phyloP scores from a whole-genome alignment of 2,888 invertebrate species.

The Spilosoma lubricipeda region DNA sequence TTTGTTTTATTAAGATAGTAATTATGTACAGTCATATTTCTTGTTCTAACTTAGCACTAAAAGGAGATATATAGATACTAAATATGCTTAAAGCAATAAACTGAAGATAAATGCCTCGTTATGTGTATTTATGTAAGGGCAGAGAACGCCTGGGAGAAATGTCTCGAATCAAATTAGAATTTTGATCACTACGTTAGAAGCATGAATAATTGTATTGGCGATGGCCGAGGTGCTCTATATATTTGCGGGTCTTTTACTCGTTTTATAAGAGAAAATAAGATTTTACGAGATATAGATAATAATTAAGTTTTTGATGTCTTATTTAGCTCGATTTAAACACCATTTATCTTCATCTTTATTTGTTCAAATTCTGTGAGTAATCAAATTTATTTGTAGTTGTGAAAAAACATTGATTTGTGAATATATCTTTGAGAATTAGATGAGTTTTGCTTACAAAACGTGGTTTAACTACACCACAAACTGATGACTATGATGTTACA shows the following conservation, averaged over 20 bases:
- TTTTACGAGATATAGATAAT: not conserved
- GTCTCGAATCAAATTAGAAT: conserved; percentile 19
- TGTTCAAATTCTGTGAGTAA: not conserved
- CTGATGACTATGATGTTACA: too few relatives aligned
- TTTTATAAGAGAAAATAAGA: conserved; percentile 4
- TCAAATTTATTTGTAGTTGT: not conserved
- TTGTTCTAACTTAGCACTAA: not conserved
- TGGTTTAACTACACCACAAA: too few relatives aligned
- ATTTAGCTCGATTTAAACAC: not conserved
- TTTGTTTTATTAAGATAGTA: not conserved
- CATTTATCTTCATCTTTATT: conserved; percentile 4
- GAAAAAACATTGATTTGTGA: too few relatives aligned
- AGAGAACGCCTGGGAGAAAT: conserved; percentile 10
- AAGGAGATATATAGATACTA: conserved; percentile 11
- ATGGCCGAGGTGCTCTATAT: conserved; percentile 1
- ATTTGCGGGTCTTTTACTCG: not conserved
- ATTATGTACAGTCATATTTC: not conserved
- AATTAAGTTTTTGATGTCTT: not conserved
- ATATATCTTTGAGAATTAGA: too few relatives aligned
- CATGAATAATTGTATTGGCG: conserved; percentile 13
- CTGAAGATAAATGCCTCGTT: conserved; percentile 29
- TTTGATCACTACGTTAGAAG: conserved; percentile 15
- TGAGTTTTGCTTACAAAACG: not conserved
- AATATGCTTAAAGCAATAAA: conserved; percentile 15
- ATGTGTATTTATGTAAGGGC: conserved; percentile 31